These are phyloP conservation scores for Loriculus beryllinus DNA, from an alignment of 2,797 vertebrate species.

Conservation along the genomic window DNA sequence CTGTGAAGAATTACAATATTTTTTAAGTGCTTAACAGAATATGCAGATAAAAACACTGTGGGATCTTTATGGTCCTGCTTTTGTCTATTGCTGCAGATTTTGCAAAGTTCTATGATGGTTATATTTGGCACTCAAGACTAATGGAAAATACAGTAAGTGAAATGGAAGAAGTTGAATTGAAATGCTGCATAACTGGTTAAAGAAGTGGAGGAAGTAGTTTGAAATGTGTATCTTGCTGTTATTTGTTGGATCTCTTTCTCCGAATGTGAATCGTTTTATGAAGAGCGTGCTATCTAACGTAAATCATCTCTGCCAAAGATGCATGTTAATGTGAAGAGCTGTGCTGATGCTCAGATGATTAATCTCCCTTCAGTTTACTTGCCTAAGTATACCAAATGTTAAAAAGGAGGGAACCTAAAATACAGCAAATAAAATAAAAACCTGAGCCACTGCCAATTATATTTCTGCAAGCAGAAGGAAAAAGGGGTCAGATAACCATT, in stretches of 20 bases:
- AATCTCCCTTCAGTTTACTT: neutral
- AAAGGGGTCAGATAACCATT: neutral
- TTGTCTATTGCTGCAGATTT: neutral
- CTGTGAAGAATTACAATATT: neutral
- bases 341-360: neutral
- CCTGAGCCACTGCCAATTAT: neutral
- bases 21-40: neutral
- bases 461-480: neutral
- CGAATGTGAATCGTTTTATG: neutral
- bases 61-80: neutral
- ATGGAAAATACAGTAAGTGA: neutral
- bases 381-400: neutral
- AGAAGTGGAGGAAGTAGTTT: neutral
- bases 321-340: neutral
- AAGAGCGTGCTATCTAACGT: neutral
- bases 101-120: neutral
- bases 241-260: neutral
- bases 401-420: neutral
- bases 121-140: neutral
- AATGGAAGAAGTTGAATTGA: neutral
- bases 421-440: neutral
- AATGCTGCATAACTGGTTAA: neutral
- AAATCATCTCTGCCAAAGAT: neutral
- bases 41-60: neutral
- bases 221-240: neutral